These are phyloP conservation scores for Emydocephalus ijimae DNA, from an alignment of 2,113 vertebrate genomes.

Conservation along the genomic window DNA sequence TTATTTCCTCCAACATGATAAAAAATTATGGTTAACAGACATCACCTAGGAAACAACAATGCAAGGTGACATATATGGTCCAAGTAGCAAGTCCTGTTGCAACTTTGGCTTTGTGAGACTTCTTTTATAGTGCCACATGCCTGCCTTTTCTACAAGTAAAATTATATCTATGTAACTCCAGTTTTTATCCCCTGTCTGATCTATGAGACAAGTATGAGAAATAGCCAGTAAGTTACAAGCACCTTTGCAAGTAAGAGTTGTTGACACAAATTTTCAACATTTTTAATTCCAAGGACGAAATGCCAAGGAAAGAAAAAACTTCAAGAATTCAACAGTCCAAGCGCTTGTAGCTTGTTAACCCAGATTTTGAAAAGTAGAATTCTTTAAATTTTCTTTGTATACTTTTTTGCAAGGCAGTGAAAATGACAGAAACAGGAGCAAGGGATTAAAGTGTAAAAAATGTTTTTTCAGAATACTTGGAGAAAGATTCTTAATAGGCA, in stretches of 20 bases:
- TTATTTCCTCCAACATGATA: not conserved
- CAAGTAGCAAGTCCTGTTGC: not conserved
- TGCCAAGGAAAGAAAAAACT: not conserved
- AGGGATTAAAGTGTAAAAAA: constrained; percentile 29
- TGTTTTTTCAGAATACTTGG: constrained; percentile 37
- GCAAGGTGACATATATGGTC: not conserved
- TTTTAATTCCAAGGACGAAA: not conserved
- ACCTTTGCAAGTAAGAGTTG: constrained; percentile 5
- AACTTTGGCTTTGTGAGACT: not conserved
- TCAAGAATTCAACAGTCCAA: not conserved
- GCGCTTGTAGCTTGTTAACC: not conserved
- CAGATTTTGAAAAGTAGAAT: constrained; percentile 6
- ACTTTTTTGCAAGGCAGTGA: constrained; percentile 35
- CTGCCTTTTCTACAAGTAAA: not conserved
- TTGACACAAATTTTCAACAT: not conserved
- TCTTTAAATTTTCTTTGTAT: constrained; percentile 40
- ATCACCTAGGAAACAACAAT: not conserved
- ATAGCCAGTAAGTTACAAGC: not conserved
- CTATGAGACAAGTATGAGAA: not conserved
- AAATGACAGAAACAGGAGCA: constrained; percentile 22
- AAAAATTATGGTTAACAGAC: not conserved
- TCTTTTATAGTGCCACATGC: not conserved
- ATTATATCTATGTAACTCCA: not conserved
- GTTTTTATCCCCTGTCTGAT: not conserved
- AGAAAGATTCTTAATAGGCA: constrained; percentile 40